Evolutionary conservation across 2,888 invertebrate species (phyloP).

Genomic region (Dysmachus trigonus): DNA sequence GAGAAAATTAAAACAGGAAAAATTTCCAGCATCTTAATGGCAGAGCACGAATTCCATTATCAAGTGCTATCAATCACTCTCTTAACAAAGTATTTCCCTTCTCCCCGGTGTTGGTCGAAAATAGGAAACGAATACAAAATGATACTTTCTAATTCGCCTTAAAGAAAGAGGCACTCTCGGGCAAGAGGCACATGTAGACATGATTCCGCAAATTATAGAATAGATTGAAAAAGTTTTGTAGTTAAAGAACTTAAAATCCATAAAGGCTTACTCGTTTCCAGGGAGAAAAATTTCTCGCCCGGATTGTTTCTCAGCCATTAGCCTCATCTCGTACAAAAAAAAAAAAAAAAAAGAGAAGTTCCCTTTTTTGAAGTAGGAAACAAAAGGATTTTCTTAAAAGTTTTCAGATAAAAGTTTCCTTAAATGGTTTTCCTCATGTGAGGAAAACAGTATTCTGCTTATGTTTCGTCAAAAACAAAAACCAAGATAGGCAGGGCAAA

Average conservation of each 20-base stretch:
- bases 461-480: slow-evolving; percentile 32
- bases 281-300: slow-evolving; percentile 30
- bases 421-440: slow-evolving; percentile 36
- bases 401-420: slow-evolving; percentile 36
- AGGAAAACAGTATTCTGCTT: slow-evolving; percentile 20
- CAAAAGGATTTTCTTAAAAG: slow-evolving; percentile 20
- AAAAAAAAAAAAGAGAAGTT: too few relatives aligned
- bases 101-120: neutral
- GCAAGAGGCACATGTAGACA: slow-evolving; percentile 22
- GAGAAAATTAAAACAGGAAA: neutral
- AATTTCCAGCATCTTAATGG: neutral
- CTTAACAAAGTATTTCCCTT: neutral
- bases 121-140: neutral
- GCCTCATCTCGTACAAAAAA: neutral
- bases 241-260: slow-evolving; percentile 41
- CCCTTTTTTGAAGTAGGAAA: neutral
- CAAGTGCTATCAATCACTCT: slow-evolving; percentile 13
- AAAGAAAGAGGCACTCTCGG: neutral
- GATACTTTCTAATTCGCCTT: slow-evolving; percentile 23
- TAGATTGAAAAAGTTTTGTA: slow-evolving; percentile 41
- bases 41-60: slow-evolving; percentile 20
- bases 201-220: slow-evolving; percentile 41
- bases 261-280: slow-evolving; percentile 17
- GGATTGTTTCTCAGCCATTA: slow-evolving; percentile 37
- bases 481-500: neutral